These are phyloP conservation scores for Drosophila novamexicana DNA, from an alignment of 1,140 invertebrate genomes.

Conservation along the genomic window DNA sequence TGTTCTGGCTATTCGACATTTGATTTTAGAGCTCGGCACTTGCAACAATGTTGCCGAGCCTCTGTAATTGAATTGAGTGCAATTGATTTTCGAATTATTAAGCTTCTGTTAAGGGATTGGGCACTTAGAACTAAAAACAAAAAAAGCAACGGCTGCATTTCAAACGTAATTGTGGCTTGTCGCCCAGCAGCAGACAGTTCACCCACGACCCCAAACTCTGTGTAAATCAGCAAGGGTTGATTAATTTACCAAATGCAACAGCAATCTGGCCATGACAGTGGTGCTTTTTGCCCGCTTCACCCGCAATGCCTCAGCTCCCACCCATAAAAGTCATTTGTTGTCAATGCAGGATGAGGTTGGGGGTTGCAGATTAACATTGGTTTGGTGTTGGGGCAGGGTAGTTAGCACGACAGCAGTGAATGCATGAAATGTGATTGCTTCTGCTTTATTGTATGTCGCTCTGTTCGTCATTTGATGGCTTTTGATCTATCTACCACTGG, in stretches of 20 bases:
- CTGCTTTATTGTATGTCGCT: slow-evolving; percentile 13
- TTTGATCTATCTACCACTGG: slow-evolving; percentile 38
- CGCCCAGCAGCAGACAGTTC: slow-evolving; percentile 23
- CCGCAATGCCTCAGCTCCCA: not conserved
- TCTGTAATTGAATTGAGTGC: slow-evolving; percentile 66
- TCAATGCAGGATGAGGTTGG: slow-evolving; percentile 7
- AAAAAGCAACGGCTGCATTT: slow-evolving; percentile 51
- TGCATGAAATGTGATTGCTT: slow-evolving; percentile 43
- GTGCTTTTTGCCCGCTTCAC: slow-evolving; percentile 7
- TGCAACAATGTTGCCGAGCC: slow-evolving; percentile 46
- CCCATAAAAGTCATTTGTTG: slow-evolving; percentile 32
- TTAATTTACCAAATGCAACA: slow-evolving; percentile 67
- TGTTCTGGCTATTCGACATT: slow-evolving; percentile 37
- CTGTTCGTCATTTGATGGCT: slow-evolving; percentile 34
- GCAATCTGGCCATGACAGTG: slow-evolving; percentile 57
- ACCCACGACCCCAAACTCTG: not conserved
- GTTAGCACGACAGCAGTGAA: slow-evolving; percentile 16
- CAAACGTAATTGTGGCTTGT: slow-evolving; percentile 69
- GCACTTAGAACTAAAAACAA: slow-evolving; percentile 14
- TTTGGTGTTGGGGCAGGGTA: slow-evolving; percentile 16
- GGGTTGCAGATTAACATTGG: slow-evolving; percentile 5
- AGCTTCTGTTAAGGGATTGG: slow-evolving; percentile 36
- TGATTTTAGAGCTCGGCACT: slow-evolving; percentile 37
- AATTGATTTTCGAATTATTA: slow-evolving; percentile 67
- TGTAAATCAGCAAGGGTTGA: slow-evolving; percentile 58